These are phyloP conservation scores for Prionace glauca DNA, from an alignment of 2,797 vertebrate genomes.

Conservation along the genomic window DNA sequence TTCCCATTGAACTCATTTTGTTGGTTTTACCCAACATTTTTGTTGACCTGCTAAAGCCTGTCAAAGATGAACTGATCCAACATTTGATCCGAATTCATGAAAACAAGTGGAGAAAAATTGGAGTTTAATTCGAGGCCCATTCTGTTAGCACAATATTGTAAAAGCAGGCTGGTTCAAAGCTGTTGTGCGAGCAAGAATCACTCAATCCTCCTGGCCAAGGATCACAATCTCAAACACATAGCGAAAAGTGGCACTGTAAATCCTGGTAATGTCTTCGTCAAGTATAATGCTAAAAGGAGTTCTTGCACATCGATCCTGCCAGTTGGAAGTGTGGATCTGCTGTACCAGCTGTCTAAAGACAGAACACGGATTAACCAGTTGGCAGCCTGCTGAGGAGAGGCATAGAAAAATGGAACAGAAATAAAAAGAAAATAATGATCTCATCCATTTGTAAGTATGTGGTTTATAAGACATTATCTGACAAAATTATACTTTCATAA, in stretches of 20 bases:
- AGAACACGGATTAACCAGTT: neutral
- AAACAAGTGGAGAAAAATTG: neutral
- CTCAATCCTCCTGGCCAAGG: neutral
- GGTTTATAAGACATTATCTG: neutral
- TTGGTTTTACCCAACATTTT: neutral
- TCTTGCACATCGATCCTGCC: neutral
- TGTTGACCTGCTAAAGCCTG: neutral
- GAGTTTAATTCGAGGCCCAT: neutral
- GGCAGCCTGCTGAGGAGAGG: neutral
- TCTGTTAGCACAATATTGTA: neutral
- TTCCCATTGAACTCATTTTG: neutral
- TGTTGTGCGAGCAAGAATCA: neutral
- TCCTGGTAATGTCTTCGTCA: neutral
- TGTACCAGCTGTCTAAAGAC: neutral
- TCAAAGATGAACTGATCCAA: neutral
- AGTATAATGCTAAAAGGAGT: neutral
- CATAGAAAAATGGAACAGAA: neutral
- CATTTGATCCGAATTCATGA: neutral
- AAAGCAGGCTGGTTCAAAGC: neutral
- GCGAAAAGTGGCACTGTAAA: neutral
- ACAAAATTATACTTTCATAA: neutral
- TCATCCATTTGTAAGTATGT: neutral
- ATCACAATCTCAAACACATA: neutral
- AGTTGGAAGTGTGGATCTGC: neutral
- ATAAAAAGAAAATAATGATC: neutral